Evolutionary conservation across 2,113 vertebrate species (phyloP), one percentile per base, ranked within the genome.

Genomic region (Rhineura floridana): DNA sequence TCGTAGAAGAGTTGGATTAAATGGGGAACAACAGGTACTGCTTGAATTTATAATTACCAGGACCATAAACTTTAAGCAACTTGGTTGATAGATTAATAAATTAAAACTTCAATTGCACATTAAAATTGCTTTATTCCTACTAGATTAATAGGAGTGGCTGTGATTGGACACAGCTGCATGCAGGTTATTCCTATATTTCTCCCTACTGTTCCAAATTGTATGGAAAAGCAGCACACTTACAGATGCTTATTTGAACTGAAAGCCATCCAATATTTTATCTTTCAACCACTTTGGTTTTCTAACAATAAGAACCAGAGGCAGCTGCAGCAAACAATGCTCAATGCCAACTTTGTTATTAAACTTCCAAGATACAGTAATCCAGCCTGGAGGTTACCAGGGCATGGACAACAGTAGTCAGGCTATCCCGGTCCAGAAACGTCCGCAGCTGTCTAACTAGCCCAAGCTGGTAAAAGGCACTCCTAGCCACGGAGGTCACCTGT

Each of bases 1-100:
- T 39, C 7, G 77, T 89, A 42, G n/a, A 67, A 75, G 36, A 63
- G 10, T 1, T 44, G 75, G 30, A 70, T 62, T 72, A 80, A 52
- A 21, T 36, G 21, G 59, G 44, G 79, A 80, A 46, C 73, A 77
- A 28, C 70, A 46, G 70, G 42, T 59, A 77, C 11, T 77, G 17
- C 13, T 78, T 88, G 5, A 28, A 88, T 81, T 72, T 46, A 46
- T 81, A 87, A 87, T 69, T 73, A 63, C 55, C 30, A 46, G 46
- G 9, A 13, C 59, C 76, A 15, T n/a, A 75, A 62, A 21, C 39
- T 81, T 81, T 42, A 65, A 81, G 33, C 48, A 81, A 48, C n/a
- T 21, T 83, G 44, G 36, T 83, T 36, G 36, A 70, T n/a, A 72
- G 30, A 46, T 55, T 55, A 55, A 81, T 70, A 80, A 81, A 36